A percentile compares a stretch with the other conserved stretches of the same genome.
Evolutionary conservation across 2,888 invertebrate species (phyloP).

Genomic region (Gnatocerus cornutus): DNA sequence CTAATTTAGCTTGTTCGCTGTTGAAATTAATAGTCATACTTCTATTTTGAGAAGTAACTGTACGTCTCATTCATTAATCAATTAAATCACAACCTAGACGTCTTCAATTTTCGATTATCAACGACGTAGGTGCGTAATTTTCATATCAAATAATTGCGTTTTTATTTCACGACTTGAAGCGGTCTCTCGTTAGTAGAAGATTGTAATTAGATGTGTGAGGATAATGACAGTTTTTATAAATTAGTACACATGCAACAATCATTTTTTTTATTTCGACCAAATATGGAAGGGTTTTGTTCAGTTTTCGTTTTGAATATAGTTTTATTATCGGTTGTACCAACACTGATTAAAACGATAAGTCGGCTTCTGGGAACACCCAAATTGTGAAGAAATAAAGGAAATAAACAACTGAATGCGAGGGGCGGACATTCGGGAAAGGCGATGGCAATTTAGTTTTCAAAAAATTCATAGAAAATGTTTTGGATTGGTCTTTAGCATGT

Average conservation of each 20-base stretch:
- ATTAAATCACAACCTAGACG: slow-evolving; percentile 40
- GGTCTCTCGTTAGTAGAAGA: slow-evolving; percentile 31
- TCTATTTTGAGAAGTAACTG: slow-evolving; percentile 43
- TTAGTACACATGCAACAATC: slow-evolving; percentile 17
- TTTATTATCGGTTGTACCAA: slow-evolving; percentile 15
- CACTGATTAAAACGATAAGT: slow-evolving; percentile 12
- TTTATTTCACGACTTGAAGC: slow-evolving; percentile 27
- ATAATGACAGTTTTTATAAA: slow-evolving; percentile 41
- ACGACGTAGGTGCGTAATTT: slow-evolving; percentile 37
- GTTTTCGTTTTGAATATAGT: slow-evolving; percentile 5
- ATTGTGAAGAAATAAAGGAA: not conserved
- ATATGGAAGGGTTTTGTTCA: slow-evolving; percentile 27
- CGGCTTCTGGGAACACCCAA: slow-evolving; percentile 3
- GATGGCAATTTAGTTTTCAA: no score
- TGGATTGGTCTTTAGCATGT: no score
- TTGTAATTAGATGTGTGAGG: slow-evolving; percentile 41
- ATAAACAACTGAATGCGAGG: no score
- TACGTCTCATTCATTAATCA: slow-evolving; percentile 44
- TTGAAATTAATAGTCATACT: slow-evolving; percentile 38
- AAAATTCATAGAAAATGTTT: no score
- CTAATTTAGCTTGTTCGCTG: slow-evolving; percentile 19
- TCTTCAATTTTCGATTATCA: slow-evolving; percentile 42
- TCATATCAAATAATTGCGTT: slow-evolving; percentile 42
- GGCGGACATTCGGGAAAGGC: no score
- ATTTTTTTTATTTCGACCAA: slow-evolving; percentile 13